Percentiles rank a stretch among this genome's conserved stretches.
These are phyloP conservation scores for Campopleginae sp. DNA, from an alignment of 2,888 invertebrate genomes.

Conservation along the genomic window DNA sequence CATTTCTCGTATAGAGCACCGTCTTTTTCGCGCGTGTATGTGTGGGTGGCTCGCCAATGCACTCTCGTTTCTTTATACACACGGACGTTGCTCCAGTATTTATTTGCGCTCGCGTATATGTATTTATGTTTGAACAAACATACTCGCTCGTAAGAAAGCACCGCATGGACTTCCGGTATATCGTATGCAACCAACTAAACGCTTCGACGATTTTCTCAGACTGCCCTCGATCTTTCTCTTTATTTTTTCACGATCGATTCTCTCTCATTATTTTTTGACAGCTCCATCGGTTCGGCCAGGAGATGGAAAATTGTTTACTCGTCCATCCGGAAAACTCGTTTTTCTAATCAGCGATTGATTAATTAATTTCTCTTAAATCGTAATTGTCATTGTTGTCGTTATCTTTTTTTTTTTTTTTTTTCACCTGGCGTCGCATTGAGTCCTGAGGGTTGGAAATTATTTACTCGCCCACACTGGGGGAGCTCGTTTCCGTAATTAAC, in stretches of 20 bases:
- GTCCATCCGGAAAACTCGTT: neutral
- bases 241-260: conserved; percentile 46
- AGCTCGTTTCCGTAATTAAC: no score
- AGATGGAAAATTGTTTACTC: neutral
- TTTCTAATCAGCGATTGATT: neutral
- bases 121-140: conserved; percentile 47
- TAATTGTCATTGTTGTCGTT: no score
- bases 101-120: neutral
- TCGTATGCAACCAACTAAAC: conserved; percentile 55
- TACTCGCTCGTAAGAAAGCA: conserved; percentile 31
- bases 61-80: neutral
- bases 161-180: conserved; percentile 62
- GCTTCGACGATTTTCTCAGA: conserved; percentile 62
- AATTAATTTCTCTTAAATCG: neutral
- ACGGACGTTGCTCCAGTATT: neutral
- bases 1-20: conserved; percentile 46
- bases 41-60: conserved; percentile 48
- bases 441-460: no score
- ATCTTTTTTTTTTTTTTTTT: neutral
- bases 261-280: conserved; percentile 42
- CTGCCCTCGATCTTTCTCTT: conserved; percentile 16
- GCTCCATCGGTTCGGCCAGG: conserved; percentile 6
- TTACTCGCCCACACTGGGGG: no score
- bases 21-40: neutral
- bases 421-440: no score